Conservation (phyloP, 2,888 invertebrate genomes). For the Resseliella maxima region DNA sequence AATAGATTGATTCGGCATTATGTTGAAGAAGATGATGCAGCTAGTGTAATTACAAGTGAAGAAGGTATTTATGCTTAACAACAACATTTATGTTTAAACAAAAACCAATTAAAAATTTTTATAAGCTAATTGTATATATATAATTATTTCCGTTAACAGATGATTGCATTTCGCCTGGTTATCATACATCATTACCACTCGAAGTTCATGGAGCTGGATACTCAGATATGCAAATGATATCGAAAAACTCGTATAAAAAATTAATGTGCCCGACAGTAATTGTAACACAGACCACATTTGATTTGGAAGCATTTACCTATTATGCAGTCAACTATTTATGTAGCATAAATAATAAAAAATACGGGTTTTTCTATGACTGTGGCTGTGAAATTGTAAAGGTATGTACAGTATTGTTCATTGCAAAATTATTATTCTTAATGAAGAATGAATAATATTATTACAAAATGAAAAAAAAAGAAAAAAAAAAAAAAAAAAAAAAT, state of each 20-base stretch:
- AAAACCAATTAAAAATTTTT: background rate
- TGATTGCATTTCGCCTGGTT: conserved; percentile 68
- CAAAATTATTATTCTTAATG: too few species aligned
- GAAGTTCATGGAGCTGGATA: conserved; percentile 68
- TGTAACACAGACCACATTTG: conserved; percentile 67
- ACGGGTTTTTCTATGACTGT: conserved; percentile 68
- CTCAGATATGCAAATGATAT: conserved; percentile 68
- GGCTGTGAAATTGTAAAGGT: conserved; percentile 67
- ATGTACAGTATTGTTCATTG: conserved; percentile 57
- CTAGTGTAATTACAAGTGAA: conserved; percentile 67
- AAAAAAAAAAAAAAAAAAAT: too few species aligned
- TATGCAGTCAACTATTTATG: conserved; percentile 67
- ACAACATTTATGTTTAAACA: background rate
- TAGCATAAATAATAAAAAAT: conserved; percentile 67
- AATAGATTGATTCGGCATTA: conserved; percentile 65
- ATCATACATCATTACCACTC: conserved; percentile 67
- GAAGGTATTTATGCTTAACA: conserved; percentile 63
- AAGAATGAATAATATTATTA: too few species aligned
- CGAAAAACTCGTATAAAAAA: conserved; percentile 66
- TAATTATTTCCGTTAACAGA: conserved; percentile 61
- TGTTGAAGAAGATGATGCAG: conserved; percentile 68
- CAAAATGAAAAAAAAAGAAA: too few species aligned
- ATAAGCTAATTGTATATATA: background rate
- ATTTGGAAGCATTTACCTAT: conserved; percentile 67
- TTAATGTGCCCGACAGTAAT: conserved; percentile 66